These are phyloP conservation scores for Drosophila equinoxialis DNA, from an alignment of 1,140 invertebrate genomes.

Conservation along the genomic window DNA sequence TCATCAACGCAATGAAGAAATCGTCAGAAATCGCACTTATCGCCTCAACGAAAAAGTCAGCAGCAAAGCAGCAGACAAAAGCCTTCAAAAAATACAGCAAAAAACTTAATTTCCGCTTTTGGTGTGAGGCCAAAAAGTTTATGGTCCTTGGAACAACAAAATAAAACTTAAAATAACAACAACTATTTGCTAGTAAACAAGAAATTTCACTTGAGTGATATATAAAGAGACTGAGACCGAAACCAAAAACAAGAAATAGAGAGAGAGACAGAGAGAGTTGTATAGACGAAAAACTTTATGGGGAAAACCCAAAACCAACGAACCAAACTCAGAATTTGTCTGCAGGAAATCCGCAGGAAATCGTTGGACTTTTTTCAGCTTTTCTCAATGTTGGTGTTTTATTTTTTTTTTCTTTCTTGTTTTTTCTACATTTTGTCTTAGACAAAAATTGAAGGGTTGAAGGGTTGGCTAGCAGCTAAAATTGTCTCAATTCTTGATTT, in stretches of 20 bases:
- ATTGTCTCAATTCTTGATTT: slow-evolving; percentile 63
- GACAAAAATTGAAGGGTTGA: slow-evolving; percentile 59
- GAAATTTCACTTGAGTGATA: slow-evolving; percentile 67
- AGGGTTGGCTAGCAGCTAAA: slow-evolving; percentile 18
- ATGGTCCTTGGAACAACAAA: slow-evolving; percentile 77
- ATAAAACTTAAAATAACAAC: slow-evolving; percentile 81
- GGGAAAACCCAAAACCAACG: slow-evolving; percentile 36
- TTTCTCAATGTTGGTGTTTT: slow-evolving; percentile 9
- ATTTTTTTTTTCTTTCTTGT: not conserved
- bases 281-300: slow-evolving; percentile 60
- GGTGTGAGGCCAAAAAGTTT: slow-evolving; percentile 57
- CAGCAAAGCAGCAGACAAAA: slow-evolving; percentile 14
- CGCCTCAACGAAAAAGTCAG: slow-evolving; percentile 59
- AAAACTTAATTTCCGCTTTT: slow-evolving; percentile 78
- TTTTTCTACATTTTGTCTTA: slow-evolving; percentile 2
- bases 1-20: slow-evolving; percentile 64
- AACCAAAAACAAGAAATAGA: slow-evolving; percentile 19
- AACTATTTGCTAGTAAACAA: slow-evolving; percentile 81
- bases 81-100: slow-evolving; percentile 20
- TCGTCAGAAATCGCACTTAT: slow-evolving; percentile 81
- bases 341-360: slow-evolving; percentile 78
- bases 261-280: slow-evolving; percentile 32
- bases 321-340: slow-evolving; percentile 76
- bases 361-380: slow-evolving; percentile 64
- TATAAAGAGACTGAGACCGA: slow-evolving; percentile 49